Percentiles rank a stretch among this genome's conserved stretches.
phyloP scores from a whole-genome alignment of 1,140 invertebrate species.

The Drosophila yakuba region DNA sequence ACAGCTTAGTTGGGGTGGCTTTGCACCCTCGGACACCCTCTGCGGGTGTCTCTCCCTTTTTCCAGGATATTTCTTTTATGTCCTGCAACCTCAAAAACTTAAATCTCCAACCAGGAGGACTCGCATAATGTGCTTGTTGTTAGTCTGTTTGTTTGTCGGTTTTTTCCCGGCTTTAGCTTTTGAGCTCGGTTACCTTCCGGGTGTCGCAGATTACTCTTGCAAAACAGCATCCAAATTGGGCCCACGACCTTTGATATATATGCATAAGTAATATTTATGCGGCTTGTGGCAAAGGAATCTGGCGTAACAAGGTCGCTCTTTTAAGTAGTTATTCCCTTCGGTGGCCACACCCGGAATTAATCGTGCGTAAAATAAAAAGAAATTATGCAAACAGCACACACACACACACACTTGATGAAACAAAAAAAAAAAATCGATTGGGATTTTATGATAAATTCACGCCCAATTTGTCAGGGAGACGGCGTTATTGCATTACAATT shows the following conservation, averaged over 20 bases:
- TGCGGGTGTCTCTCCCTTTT: background rate
- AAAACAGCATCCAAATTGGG: slow-evolving; percentile 47
- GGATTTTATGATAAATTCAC: slow-evolving; percentile 74
- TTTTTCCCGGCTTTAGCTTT: slow-evolving; percentile 2
- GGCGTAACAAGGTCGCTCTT: slow-evolving; percentile 20
- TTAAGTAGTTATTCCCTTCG: slow-evolving; percentile 53
- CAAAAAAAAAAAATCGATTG: slow-evolving; percentile 59
- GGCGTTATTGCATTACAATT: slow-evolving; percentile 52
- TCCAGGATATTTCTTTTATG: slow-evolving; percentile 71
- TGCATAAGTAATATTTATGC: slow-evolving; percentile 59
- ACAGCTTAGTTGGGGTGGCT: slow-evolving; percentile 70
- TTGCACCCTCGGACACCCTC: slow-evolving; percentile 29
- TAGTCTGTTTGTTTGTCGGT: slow-evolving; percentile 23
- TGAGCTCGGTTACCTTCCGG: slow-evolving; percentile 47
- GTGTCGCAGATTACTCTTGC: slow-evolving; percentile 60
- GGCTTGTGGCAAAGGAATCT: slow-evolving; percentile 49
- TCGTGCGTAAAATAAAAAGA: slow-evolving; percentile 82
- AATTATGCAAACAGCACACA: slow-evolving; percentile 68
- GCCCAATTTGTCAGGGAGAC: slow-evolving; percentile 60
- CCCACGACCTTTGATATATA: slow-evolving; percentile 70
- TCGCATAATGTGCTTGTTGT: slow-evolving; percentile 49
- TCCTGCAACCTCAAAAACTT: slow-evolving; percentile 71
- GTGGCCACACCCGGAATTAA: slow-evolving; percentile 57
- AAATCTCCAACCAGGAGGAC: slow-evolving; percentile 58
- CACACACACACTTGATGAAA: background rate